Evolutionary conservation across 2,797 vertebrate species (phyloP).

Genomic region (Lithobates sylvaticus): DNA sequence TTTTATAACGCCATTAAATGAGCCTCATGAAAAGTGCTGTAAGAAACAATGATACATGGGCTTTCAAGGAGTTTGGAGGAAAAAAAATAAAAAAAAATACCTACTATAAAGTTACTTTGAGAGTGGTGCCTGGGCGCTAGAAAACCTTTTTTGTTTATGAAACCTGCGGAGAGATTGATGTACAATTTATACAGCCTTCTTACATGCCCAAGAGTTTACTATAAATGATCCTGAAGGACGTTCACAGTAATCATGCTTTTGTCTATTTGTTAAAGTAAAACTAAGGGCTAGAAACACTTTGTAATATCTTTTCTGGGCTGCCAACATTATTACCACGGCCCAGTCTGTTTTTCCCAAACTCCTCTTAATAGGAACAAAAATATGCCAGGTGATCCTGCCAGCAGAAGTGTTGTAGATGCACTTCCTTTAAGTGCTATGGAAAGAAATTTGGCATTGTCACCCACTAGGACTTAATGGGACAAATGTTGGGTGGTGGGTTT

Average conservation of each 20-base stretch:
- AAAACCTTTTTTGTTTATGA: conserved; percentile 48
- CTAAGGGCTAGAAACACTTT: too few species aligned
- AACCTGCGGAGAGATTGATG: conserved; percentile 24
- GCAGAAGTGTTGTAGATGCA: too few species aligned
- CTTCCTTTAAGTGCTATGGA: too few species aligned
- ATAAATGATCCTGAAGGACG: conserved; percentile 38
- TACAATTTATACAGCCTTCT: conserved; percentile 16
- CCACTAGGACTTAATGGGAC: too few species aligned
- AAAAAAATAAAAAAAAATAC: conserved; percentile 55
- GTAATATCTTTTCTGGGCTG: too few species aligned
- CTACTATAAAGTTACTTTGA: conserved; percentile 75
- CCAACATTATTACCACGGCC: too few species aligned
- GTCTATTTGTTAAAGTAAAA: not conserved
- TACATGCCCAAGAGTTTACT: conserved; percentile 3
- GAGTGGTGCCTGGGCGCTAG: conserved; percentile 42
- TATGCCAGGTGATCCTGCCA: too few species aligned
- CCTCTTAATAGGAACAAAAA: too few species aligned
- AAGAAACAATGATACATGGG: conserved; percentile 75
- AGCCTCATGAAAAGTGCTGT: conserved; percentile 73
- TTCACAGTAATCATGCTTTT: not conserved
- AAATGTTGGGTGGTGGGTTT: too few species aligned
- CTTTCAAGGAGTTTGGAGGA: conserved; percentile 69
- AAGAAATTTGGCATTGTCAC: too few species aligned
- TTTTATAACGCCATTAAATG: conserved; percentile 82
- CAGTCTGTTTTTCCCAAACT: too few species aligned